Base-by-base conservation (phyloP, 2,113 vertebrate genomes). In the Pangasianodon gigas region DNA sequence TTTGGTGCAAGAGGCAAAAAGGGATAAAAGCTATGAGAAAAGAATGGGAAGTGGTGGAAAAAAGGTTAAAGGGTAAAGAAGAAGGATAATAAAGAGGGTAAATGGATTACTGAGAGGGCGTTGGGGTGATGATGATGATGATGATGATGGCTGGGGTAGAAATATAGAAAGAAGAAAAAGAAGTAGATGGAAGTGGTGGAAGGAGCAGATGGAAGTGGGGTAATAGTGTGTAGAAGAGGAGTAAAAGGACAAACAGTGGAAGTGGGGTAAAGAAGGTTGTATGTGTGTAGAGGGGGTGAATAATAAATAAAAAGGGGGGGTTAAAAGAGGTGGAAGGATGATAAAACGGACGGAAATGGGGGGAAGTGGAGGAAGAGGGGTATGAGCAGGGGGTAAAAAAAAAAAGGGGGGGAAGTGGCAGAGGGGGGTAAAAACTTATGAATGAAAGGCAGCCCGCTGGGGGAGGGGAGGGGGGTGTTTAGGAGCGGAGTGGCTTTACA, bases 401-500 rank as follows among this genome's bases (percentile, higher is more conserved):
- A 85, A 69, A 32, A 46, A 90, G 52, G 77, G 26, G 7, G 56
- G 85, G 85, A 87, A 77, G 85, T 87, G 52, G 85, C 10, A 24
- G 51, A 41, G 37, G 58, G 26, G 85, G 86, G 67, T 90, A 92
- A 90, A 95, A 96, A 97, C 94, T 97, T 98, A 97, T 98, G 97
- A 98, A 98, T 98, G 98, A 97, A 97, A 97, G 97, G 96, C 96
- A 95, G 91, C 93, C 91, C 65, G 92, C 89, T 91, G 94, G 94
- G 93, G 95, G 94, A 93, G 93, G 94, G 81, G 51, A 32, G 93
- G 94, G 94, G 94, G 94, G 94, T 93, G 95, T 92, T 91, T 93
- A 84, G 93, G 89, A 91, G 87, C 51, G 32, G 67, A 71, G 85
- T 75, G 52, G 37, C 69, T 77, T 51, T 67, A 79, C 60, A 71